Evolutionary conservation across 37 sponge, comb jelly and placozoan genomes (phyloP), one percentile per base, ranked within the genome.

Genomic region (Hexactinellida sp.): DNA sequence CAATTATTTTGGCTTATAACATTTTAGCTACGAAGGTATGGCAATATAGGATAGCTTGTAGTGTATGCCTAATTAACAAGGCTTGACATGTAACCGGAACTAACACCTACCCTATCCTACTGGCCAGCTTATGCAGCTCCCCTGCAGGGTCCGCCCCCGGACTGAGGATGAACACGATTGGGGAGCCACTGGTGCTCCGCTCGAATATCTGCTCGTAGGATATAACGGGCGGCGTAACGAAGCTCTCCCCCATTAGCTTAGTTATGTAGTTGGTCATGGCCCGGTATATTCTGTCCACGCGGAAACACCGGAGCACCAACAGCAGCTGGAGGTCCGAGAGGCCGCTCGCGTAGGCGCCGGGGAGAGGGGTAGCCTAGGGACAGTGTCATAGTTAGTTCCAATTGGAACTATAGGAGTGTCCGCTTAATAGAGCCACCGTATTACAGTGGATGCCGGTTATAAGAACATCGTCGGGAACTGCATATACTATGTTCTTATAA

Each of bases 81-180:
- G n/a, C n/a, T n/a, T n/a, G n/a, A n/a, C n/a, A n/a, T n/a, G n/a
- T n/a, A n/a, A n/a, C n/a, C n/a, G n/a, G n/a, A n/a, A n/a, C n/a
- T n/a, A n/a, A n/a, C n/a, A n/a, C 76, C 13, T 90, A 99, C 1
- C 99, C 99, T 37, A 91, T 89, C 32, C 85, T 85, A 13, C 94
- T 95, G 13, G 99, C 99, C 85, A 98, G 86, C 54, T 98, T 98
- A 37, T 90, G 86, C 47, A 98, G 91, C 87, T 98, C 99, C 36
- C 93, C 93, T 37, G 99, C 99, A 21, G 99, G 99, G 83, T 98
- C 99, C 41, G 99, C 90, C 25, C 99, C 99, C 0, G 99, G 94
- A 83, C 99, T 98, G 87, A 98, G 90, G 82, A 98, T 98, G 89
- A 98, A 95, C 54, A 98, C 99, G 32, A 98, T 94, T 16, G 99